These are phyloP conservation scores for Rhogogaster chlorosoma DNA, from an alignment of 2,888 invertebrate species.

Conservation along the genomic window DNA sequence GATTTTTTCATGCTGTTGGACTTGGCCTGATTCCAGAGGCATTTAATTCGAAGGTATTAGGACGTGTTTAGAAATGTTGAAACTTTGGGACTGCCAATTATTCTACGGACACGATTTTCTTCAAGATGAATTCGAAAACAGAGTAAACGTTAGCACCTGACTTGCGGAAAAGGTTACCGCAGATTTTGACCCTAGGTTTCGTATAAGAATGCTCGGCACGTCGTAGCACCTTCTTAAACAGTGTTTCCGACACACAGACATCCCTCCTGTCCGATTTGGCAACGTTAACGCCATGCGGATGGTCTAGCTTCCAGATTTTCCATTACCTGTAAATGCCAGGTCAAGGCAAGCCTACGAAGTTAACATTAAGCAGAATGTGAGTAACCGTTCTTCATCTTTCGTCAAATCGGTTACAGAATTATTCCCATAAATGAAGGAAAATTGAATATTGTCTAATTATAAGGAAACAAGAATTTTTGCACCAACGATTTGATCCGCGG, in stretches of 20 bases:
- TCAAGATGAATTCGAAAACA: background rate
- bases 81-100: background rate
- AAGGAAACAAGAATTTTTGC: background rate
- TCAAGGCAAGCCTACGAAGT: background rate
- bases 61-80: background rate
- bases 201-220: background rate
- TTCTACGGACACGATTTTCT: background rate
- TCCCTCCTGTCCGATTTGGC: constrained; percentile 16
- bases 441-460: background rate
- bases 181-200: background rate
- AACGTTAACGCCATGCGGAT: background rate
- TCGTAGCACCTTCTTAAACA: constrained; percentile 12
- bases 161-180: constrained; percentile 4
- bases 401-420: background rate
- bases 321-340: background rate
- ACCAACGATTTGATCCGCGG: background rate
- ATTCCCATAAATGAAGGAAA: background rate
- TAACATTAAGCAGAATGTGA: background rate
- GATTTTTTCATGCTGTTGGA: background rate
- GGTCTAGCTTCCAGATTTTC: constrained; percentile 5
- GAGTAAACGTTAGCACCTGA: constrained; percentile 1
- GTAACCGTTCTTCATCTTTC: background rate
- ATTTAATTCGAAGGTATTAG: background rate
- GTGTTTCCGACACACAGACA: background rate
- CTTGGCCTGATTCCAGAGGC: background rate